Evolutionary conservation across 2,797 vertebrate genomes (phyloP), one percentile per base, ranked within the genome.

Genomic region (Hemibagrus guttatus): DNA sequence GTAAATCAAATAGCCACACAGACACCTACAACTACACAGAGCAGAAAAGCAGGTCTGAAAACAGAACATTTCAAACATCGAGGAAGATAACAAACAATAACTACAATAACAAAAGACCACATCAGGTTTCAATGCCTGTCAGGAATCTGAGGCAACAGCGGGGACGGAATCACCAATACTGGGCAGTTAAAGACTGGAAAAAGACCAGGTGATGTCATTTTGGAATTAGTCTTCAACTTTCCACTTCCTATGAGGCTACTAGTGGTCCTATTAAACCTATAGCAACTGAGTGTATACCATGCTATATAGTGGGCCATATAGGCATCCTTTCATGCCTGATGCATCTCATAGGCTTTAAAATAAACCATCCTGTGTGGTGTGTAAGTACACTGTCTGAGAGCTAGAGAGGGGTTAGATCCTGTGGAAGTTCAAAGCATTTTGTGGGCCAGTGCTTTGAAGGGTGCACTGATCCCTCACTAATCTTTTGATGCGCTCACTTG

Each of bases 401-500:
- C 52, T 46, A 58, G 66, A 72, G 52, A 42, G 26, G 63, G 28
- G 79, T 76, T 46, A 19, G 76, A 80, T 82, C 49, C 61, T 54
- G 46, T 64, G 21, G 63, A 87, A 74, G 72, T 89, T 90, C 86
- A 90, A 86, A 88, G 86, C 13, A 56, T 83, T 86, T 86, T 66
- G 78, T 58, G 61, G 86, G 58, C 66, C 19, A 66, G 11, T 26
- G 82, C 84, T 84, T 84, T 84, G 26, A 85, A 64, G 86, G 17
- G 31, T 76, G 72, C n/a, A 58, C 16, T 89, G 89, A 90, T 90
- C 89, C 83, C 66, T 71, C 35, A n/a, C 39, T 86, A 86, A 90
- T 84, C 83, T 83, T 86, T 69, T 89, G 82, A 89, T 87, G 72
- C 69, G 64, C 74, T 86, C 66, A 78, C 49, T 76, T 87, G 83